phyloP scores from a whole-genome alignment of 2,797 vertebrate genomes.

The Clarias fuscus region DNA sequence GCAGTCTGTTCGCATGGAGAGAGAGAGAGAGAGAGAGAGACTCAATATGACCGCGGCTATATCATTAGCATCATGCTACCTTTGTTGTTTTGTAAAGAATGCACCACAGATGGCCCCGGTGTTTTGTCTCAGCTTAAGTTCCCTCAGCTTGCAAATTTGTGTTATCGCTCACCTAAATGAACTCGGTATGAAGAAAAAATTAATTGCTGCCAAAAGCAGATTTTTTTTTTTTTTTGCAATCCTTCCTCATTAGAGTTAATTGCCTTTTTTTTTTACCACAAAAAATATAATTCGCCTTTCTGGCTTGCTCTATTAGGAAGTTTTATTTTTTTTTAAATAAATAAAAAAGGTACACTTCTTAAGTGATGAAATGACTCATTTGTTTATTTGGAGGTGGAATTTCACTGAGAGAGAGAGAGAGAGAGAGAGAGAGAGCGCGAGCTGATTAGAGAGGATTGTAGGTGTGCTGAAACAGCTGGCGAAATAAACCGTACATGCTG shows the following conservation, averaged over 20 bases:
- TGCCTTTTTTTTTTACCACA: not conserved
- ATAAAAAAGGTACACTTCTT: not conserved
- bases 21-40: not conserved
- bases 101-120: not conserved
- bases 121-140: not conserved
- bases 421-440: too few species aligned
- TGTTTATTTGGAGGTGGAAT: not conserved
- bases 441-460: not conserved
- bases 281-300: not conserved
- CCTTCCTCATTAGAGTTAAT: conserved; percentile 21
- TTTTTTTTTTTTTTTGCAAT: not conserved
- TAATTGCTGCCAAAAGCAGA: conserved; percentile 8
- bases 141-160: not conserved
- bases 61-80: not conserved
- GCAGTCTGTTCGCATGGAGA: not conserved
- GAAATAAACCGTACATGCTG: not conserved
- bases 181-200: not conserved
- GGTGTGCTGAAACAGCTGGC: not conserved
- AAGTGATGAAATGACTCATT: not conserved
- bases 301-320: not conserved
- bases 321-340: too few species aligned
- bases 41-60: not conserved
- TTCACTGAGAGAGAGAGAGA: not conserved
- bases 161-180: not conserved
- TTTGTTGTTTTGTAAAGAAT: not conserved